These are phyloP conservation scores for Nerophis ophidion DNA, from an alignment of 2,113 vertebrate species.

Conservation along the genomic window DNA sequence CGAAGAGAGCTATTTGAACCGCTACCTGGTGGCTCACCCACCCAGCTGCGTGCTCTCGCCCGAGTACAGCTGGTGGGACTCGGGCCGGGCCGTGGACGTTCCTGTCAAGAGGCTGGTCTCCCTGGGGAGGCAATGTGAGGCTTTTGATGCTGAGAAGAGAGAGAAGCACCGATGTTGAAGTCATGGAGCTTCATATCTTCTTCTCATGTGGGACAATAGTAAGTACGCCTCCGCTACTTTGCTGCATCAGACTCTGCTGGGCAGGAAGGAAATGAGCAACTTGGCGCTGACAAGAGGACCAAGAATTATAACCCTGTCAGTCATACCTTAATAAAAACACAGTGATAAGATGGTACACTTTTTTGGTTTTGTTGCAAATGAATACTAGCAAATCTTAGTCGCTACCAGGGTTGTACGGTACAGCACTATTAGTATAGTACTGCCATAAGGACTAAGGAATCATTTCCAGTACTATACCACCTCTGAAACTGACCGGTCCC, in stretches of 20 bases:
- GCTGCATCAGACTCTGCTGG: neutral
- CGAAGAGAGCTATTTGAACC: conserved; percentile 77
- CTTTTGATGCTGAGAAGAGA: conserved; percentile 31
- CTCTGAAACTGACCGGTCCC: too few relatives aligned
- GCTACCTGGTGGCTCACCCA: conserved; percentile 67
- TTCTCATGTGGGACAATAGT: too few relatives aligned
- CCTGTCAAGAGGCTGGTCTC: conserved; percentile 59
- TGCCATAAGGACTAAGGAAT: too few relatives aligned
- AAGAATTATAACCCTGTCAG: too few relatives aligned
- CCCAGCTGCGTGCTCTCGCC: conserved; percentile 71
- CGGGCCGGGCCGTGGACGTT: conserved; percentile 41
- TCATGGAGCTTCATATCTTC: neutral
- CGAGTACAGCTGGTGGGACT: conserved; percentile 74
- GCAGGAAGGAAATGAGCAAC: too few relatives aligned
- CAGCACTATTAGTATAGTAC: too few relatives aligned
- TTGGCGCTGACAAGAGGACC: neutral
- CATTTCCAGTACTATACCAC: too few relatives aligned
- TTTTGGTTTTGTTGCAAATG: neutral
- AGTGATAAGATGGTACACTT: neutral
- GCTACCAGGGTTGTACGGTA: too few relatives aligned
- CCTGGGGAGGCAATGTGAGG: conserved; percentile 50
- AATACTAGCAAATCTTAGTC: too few relatives aligned
- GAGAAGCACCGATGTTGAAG: conserved; percentile 36
- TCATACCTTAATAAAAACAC: neutral
- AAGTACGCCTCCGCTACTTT: neutral